Conservation (phyloP, 2,113 vertebrate species). For the Martes martes region DNA sequence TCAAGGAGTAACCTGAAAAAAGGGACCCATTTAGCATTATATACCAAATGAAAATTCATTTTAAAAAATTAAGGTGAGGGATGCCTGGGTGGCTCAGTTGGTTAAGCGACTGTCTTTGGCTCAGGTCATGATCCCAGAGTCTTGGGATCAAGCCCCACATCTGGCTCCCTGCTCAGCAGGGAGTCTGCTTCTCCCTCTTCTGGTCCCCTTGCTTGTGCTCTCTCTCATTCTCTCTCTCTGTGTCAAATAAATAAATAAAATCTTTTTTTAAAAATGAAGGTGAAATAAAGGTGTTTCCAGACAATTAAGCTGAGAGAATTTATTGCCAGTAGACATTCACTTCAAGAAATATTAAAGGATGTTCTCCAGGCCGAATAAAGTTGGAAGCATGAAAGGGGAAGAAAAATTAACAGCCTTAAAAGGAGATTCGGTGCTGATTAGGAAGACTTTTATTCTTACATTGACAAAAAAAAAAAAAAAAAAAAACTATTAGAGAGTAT, state of each 20-base stretch:
- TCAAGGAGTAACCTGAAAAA: not conserved
- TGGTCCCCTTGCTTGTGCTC: no score
- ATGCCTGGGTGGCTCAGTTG: no score
- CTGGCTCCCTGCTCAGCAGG: no score
- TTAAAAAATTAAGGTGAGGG: not conserved
- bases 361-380: not conserved
- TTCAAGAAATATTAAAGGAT: not conserved
- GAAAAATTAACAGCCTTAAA: not conserved
- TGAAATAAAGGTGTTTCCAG: not conserved
- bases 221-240: no score
- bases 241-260: no score
- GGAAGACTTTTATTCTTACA: not conserved
- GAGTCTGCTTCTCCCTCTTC: no score
- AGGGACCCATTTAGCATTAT: not conserved
- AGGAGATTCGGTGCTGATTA: not conserved
- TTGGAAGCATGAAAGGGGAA: not conserved
- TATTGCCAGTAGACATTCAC: not conserved
- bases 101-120: no score
- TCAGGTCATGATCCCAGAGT: no score
- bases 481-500: not conserved
- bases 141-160: no score
- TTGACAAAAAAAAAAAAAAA: not conserved
- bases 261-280: not conserved
- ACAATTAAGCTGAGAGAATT: not conserved
- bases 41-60: not conserved